Evolutionary conservation across 2,797 vertebrate genomes (phyloP).

Genomic region (Knipowitschia caucasica): DNA sequence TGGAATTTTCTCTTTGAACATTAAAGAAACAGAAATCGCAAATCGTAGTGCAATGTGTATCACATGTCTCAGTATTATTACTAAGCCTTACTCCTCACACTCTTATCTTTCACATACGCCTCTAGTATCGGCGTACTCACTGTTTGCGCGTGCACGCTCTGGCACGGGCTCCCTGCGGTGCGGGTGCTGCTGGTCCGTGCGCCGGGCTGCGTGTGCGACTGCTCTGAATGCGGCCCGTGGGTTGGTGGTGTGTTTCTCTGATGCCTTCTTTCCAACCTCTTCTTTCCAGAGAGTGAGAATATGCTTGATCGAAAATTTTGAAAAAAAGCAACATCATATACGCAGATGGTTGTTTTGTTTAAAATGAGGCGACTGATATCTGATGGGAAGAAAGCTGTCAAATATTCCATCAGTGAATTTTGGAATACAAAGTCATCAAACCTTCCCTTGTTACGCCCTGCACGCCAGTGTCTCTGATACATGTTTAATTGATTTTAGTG

Average conservation of each 20-base stretch:
- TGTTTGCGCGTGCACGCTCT: neutral
- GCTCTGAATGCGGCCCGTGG: conserved; percentile 1
- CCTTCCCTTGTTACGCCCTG: conserved; percentile 63
- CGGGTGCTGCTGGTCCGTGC: neutral
- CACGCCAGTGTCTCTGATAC: neutral
- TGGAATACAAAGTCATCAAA: conserved; percentile 47
- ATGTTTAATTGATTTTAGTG: neutral
- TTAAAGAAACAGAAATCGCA: too few species aligned
- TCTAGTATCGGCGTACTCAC: too few species aligned
- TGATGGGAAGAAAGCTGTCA: conserved; percentile 60
- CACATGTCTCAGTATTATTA: too few species aligned
- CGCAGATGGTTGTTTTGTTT: conserved; percentile 35
- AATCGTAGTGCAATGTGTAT: too few species aligned
- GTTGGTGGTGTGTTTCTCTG: conserved; percentile 10
- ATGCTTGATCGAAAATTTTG: conserved; percentile 76
- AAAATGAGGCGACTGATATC: conserved; percentile 19
- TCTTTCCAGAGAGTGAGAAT: conserved; percentile 69
- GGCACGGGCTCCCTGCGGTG: neutral
- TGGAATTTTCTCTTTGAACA: too few species aligned
- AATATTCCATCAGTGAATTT: conserved; percentile 41
- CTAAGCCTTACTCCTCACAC: neutral
- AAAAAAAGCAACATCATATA: conserved; percentile 73
- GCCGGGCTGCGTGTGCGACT: neutral
- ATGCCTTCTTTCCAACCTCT: conserved; percentile 19
- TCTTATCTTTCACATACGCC: too few species aligned